A percentile compares a stretch with the other conserved stretches of the same genome.
phyloP scores from a whole-genome alignment of 2,888 invertebrate genomes.

The Seira ritae region DNA sequence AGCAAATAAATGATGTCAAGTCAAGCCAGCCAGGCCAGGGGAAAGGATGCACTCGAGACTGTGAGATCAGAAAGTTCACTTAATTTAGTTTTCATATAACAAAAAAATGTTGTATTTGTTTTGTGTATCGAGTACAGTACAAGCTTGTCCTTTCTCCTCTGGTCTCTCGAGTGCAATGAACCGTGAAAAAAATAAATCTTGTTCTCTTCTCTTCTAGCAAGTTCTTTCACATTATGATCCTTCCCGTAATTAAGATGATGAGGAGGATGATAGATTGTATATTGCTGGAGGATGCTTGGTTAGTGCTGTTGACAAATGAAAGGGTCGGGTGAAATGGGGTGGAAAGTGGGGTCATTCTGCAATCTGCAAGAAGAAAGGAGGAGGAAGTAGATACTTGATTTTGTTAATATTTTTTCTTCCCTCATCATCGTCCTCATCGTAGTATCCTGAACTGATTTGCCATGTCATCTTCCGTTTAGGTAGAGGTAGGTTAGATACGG shows the following conservation, averaged over 20 bases:
- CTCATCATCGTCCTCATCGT: not conserved
- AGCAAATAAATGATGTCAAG: not conserved
- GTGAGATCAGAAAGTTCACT: not conserved
- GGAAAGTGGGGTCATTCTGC: slow-evolving; percentile 45
- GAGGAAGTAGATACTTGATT: not conserved
- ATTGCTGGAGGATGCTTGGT: slow-evolving; percentile 29
- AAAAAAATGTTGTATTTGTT: not conserved
- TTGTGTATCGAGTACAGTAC: not conserved
- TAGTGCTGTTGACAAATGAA: slow-evolving; percentile 60
- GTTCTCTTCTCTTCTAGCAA: not conserved
- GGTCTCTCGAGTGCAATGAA: not conserved
- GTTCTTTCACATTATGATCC: slow-evolving; percentile 5
- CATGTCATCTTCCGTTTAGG: no score
- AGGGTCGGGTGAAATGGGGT: slow-evolving; percentile 56
- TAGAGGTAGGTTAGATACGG: no score
- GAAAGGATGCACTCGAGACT: no score
- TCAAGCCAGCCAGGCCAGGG: no score
- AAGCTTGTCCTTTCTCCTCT: not conserved
- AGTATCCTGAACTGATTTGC: not conserved
- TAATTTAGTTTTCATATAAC: slow-evolving; percentile 8
- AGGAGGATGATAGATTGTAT: slow-evolving; percentile 43
- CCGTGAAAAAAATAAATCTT: not conserved
- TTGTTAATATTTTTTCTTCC: not conserved
- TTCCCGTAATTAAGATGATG: slow-evolving; percentile 55
- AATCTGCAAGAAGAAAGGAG: slow-evolving; percentile 1